Evolutionary conservation across 2,888 invertebrate genomes (phyloP).

Genomic region (Cistogaster globosa): DNA sequence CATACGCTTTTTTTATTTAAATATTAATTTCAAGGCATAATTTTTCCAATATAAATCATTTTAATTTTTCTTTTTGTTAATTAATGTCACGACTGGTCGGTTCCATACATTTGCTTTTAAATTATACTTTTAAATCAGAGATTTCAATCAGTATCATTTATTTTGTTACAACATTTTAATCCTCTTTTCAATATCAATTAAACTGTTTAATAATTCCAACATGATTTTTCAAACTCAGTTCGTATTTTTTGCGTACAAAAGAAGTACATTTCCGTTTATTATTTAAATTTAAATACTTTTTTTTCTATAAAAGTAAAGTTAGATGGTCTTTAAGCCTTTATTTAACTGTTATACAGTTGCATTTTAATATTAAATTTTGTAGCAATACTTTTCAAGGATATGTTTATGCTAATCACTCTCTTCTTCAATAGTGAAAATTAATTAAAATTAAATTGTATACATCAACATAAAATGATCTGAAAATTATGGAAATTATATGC

Average conservation of each 20-base stretch:
- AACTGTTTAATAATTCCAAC: constrained; percentile 31
- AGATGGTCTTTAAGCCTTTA: not conserved
- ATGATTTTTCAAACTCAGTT: constrained; percentile 5
- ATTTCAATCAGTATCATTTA: constrained; percentile 46
- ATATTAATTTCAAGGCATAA: too few species aligned
- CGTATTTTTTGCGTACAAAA: constrained; percentile 12
- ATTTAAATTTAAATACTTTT: not conserved
- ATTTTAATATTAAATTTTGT: not conserved
- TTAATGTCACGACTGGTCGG: not conserved
- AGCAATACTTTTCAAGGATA: constrained; percentile 15
- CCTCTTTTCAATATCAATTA: constrained; percentile 56
- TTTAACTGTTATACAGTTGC: not conserved
- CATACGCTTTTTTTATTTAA: not conserved
- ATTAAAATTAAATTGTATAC: constrained; percentile 70
- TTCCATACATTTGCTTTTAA: not conserved
- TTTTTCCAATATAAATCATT: too few species aligned
- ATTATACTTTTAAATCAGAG: not conserved
- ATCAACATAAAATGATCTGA: constrained; percentile 63
- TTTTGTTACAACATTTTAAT: constrained; percentile 38
- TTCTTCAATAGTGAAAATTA: constrained; percentile 60
- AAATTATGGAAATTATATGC: constrained; percentile 65
- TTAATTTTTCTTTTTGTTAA: not conserved
- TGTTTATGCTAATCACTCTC: constrained; percentile 67
- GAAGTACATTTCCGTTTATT: not conserved
- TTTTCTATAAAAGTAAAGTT: not conserved